phyloP scores from a whole-genome alignment of 2,797 vertebrate genomes.

The Tauraco hartlaubi region DNA sequence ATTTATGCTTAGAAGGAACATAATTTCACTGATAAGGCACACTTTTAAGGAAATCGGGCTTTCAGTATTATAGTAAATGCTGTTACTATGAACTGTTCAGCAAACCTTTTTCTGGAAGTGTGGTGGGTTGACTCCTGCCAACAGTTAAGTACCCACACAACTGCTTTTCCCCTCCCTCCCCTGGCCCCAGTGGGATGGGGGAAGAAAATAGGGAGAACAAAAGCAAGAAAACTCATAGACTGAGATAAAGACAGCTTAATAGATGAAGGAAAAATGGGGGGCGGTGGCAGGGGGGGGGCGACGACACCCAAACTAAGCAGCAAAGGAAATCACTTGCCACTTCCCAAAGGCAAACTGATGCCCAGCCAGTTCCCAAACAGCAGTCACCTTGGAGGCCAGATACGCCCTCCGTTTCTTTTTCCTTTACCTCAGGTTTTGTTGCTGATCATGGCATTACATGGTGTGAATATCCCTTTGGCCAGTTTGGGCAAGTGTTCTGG shows the following conservation, averaged over 20 bases:
- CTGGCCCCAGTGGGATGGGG: background rate
- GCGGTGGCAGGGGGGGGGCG: background rate
- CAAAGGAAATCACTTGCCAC: background rate
- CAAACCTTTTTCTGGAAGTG: background rate
- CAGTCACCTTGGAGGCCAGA: background rate
- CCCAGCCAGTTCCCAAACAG: background rate
- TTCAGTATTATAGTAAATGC: background rate
- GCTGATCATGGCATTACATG: background rate
- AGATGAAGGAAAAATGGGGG: background rate
- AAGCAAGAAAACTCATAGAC: background rate
- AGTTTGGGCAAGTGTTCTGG: background rate
- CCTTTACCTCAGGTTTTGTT: background rate
- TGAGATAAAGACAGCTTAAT: background rate
- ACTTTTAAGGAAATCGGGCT: background rate
- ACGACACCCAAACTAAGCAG: background rate
- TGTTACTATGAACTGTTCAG: background rate
- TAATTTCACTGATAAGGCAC: background rate
- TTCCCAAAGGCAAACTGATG: background rate
- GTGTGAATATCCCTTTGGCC: background rate
- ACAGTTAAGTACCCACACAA: background rate
- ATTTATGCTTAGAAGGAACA: background rate
- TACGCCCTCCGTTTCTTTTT: background rate
- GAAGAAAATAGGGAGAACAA: background rate
- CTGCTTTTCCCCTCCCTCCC: background rate
- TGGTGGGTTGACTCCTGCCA: background rate